phyloP scores from a whole-genome alignment of 23 tunicate genomes.

The Ascidia mentula region DNA sequence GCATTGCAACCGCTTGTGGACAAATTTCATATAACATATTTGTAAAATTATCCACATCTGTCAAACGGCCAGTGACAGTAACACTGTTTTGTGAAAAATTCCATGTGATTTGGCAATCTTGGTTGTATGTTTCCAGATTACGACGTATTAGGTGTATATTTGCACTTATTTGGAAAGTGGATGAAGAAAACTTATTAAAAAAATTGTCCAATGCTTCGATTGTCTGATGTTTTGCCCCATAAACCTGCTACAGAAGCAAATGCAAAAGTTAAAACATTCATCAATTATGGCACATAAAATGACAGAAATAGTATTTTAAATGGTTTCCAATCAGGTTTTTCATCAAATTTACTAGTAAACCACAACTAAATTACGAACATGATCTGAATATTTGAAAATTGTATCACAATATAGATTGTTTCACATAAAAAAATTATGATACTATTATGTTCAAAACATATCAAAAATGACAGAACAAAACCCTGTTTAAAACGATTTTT shows the following conservation, averaged over 20 bases:
- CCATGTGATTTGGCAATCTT: background rate
- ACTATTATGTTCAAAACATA: too few relatives aligned
- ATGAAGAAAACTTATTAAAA: background rate
- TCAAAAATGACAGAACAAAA: too few relatives aligned
- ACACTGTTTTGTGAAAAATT: background rate
- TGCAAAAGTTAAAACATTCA: too few relatives aligned
- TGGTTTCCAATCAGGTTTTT: too few relatives aligned
- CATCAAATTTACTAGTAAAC: too few relatives aligned
- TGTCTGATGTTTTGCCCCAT: background rate
- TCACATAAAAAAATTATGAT: too few relatives aligned
- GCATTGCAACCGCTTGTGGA: background rate
- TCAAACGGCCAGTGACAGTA: background rate
- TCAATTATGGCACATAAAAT: too few relatives aligned
- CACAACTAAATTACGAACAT: too few relatives aligned
- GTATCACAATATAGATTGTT: too few relatives aligned
- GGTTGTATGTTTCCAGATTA: background rate
- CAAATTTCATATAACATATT: background rate
- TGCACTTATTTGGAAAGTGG: background rate
- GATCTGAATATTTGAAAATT: too few relatives aligned
- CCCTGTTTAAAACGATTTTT: background rate
- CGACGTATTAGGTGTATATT: background rate
- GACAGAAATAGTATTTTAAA: too few relatives aligned
- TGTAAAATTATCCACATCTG: background rate
- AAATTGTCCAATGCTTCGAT: background rate
- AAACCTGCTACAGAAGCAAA: background rate